Percentiles rank a stretch among this genome's conserved stretches.
Conservation (phyloP, 2,113 vertebrate genomes). For the Sus scrofa region DNA sequence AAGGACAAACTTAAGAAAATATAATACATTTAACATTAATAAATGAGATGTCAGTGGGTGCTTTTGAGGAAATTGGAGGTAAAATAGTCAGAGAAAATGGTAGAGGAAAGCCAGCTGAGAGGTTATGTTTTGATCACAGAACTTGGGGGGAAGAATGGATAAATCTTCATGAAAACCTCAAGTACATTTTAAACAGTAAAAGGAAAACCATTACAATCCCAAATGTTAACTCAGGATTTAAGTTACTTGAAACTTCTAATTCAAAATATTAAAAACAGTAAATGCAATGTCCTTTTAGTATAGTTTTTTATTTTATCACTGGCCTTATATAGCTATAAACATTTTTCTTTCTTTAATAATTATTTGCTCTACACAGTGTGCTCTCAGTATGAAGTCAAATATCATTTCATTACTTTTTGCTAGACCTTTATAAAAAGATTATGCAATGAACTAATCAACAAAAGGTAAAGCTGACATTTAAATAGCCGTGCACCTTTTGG, state of each 20-base stretch:
- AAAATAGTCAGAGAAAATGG: neutral
- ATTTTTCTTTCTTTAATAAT: slow-evolving; percentile 56
- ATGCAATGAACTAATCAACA: slow-evolving; percentile 60
- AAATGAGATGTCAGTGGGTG: neutral
- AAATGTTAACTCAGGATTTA: neutral
- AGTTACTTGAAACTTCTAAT: slow-evolving; percentile 6
- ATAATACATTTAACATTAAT: neutral
- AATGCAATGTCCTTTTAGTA: neutral
- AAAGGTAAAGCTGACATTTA: slow-evolving; percentile 73
- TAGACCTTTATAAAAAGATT: slow-evolving; percentile 61
- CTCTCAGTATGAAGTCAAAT: slow-evolving; percentile 54
- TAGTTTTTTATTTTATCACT: neutral
- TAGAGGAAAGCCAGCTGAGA: neutral
- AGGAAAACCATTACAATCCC: neutral
- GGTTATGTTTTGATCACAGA: neutral
- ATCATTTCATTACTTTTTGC: slow-evolving; percentile 58
- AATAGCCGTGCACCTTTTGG: slow-evolving; percentile 19
- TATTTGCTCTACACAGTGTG: slow-evolving; percentile 49
- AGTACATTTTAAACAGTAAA: neutral
- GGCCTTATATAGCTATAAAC: neutral
- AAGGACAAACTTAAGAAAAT: neutral
- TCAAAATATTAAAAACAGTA: slow-evolving; percentile 23
- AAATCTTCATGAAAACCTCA: neutral
- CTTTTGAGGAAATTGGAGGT: neutral
- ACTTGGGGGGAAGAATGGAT: neutral